Conservation (phyloP, 2,113 vertebrate genomes). For the Hyaena hyaena region DNA sequence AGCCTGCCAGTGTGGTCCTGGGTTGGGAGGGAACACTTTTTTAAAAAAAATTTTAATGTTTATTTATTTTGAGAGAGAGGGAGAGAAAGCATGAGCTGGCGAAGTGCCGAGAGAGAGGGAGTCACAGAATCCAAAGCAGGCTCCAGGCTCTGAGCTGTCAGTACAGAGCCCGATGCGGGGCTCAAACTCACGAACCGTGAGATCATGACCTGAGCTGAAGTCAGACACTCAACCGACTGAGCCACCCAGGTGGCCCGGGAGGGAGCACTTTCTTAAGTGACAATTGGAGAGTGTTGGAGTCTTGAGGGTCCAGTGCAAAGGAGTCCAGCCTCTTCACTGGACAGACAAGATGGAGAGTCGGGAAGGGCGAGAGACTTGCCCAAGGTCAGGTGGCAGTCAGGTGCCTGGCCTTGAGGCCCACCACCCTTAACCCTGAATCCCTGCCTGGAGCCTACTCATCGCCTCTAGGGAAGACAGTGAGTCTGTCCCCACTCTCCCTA, state of each 20-base stretch:
- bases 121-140: too few species aligned
- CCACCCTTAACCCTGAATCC: background rate
- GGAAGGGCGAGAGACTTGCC: background rate
- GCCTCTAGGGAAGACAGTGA: background rate
- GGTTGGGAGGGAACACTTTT: background rate
- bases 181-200: too few species aligned
- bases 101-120: too few species aligned
- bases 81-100: too few species aligned
- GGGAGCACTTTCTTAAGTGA: background rate
- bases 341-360: background rate
- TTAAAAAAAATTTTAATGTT: too few species aligned
- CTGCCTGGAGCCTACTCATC: background rate
- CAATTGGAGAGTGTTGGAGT: background rate
- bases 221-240: too few species aligned
- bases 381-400: background rate
- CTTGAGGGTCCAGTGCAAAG: background rate
- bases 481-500: background rate
- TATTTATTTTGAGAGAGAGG: too few species aligned
- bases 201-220: too few species aligned
- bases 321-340: background rate
- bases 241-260: background rate
- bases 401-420: background rate
- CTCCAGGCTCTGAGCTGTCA: too few species aligned
- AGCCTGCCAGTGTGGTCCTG: background rate
- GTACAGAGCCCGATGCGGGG: too few species aligned